These are phyloP conservation scores for Dioctria linearis DNA, from an alignment of 2,888 invertebrate species.

Conservation along the genomic window DNA sequence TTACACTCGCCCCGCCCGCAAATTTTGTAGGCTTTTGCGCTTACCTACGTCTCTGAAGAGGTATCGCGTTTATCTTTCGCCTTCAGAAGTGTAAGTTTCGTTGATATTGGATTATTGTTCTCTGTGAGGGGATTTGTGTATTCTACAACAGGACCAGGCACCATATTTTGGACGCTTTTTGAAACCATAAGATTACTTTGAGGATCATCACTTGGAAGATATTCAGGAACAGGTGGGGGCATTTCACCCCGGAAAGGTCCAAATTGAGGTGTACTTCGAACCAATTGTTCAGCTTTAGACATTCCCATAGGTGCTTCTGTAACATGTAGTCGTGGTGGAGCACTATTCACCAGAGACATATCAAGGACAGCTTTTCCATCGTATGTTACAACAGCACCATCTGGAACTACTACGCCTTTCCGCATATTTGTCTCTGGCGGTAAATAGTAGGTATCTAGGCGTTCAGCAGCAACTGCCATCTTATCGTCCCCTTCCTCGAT, in stretches of 20 bases:
- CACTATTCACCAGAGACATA: conserved; percentile 74
- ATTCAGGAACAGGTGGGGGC: conserved; percentile 75
- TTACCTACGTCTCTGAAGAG: neutral
- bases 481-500: conserved; percentile 72
- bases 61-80: conserved; percentile 31
- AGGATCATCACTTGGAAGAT: conserved; percentile 68
- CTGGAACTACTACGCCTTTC: conserved; percentile 65
- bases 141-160: conserved; percentile 61
- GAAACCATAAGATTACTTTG: conserved; percentile 64
- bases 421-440: conserved; percentile 76
- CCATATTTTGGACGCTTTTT: neutral
- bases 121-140: conserved; percentile 61
- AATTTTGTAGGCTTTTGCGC: neutral
- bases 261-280: conserved; percentile 80
- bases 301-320: conserved; percentile 63
- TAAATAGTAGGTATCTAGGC: conserved; percentile 81
- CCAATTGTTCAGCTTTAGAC: conserved; percentile 75
- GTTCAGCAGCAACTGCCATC: conserved; percentile 81
- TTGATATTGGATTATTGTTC: conserved; percentile 63
- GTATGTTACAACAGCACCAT: conserved; percentile 80
- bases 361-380: conserved; percentile 84
- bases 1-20: conserved; percentile 22
- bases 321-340: conserved; percentile 67
- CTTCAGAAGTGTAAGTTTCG: conserved; percentile 69
- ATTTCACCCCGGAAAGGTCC: conserved; percentile 83